Percentiles rank a stretch among this genome's conserved stretches.
These are phyloP conservation scores for Troides aeacus DNA, from an alignment of 2,888 invertebrate genomes.

Conservation along the genomic window DNA sequence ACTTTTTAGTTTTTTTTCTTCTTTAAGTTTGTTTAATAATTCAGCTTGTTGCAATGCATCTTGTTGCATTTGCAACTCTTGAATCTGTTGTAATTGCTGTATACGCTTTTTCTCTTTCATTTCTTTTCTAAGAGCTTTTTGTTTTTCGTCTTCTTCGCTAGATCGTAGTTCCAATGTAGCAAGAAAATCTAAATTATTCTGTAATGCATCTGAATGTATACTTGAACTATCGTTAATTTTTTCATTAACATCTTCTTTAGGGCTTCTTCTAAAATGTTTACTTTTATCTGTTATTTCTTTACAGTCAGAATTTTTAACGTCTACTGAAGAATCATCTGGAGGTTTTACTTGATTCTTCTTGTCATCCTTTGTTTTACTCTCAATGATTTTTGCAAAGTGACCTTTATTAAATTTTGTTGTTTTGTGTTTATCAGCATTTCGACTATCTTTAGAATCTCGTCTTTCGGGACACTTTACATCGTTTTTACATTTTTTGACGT, in stretches of 20 bases:
- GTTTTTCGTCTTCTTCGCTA: constrained; percentile 81
- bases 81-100: constrained; percentile 74
- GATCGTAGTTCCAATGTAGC: constrained; percentile 80
- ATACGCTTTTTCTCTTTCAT: constrained; percentile 79
- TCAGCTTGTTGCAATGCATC: constrained; percentile 69
- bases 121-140: constrained; percentile 76
- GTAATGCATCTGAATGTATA: constrained; percentile 54
- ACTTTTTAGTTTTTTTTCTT: constrained; percentile 64
- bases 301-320: constrained; percentile 54
- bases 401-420: constrained; percentile 81
- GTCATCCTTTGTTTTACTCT: constrained; percentile 81
- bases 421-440: constrained; percentile 65
- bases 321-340: constrained; percentile 63
- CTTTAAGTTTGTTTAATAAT: constrained; percentile 60
- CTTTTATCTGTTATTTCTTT: constrained; percentile 53
- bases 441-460: constrained; percentile 85
- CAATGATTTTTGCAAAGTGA: constrained; percentile 78
- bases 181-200: constrained; percentile 80
- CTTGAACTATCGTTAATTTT: constrained; percentile 44
- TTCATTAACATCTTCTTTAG: constrained; percentile 51
- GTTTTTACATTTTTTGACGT: constrained; percentile 82
- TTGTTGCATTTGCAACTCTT: constrained; percentile 74
- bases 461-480: constrained; percentile 79
- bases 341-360: constrained; percentile 79
- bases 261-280: constrained; percentile 53